Base-by-base conservation (phyloP, 1,140 invertebrate genomes). In the Protaetia brevitarsis region DNA sequence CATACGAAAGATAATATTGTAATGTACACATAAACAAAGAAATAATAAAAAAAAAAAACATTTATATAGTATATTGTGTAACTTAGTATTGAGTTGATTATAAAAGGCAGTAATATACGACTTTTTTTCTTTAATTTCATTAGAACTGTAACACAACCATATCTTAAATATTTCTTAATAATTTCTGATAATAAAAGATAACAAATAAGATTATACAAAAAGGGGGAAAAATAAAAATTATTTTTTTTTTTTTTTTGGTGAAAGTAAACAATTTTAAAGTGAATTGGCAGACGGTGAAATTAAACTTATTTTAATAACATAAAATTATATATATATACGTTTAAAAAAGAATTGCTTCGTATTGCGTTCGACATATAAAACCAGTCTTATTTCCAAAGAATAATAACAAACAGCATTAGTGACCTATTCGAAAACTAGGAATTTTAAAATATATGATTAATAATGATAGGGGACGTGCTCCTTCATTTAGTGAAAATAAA, bases 91-190 rank as follows among this genome's bases (percentile, higher is more conserved):
- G 41, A 51, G 41, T 51, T 51, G 41, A 51, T 51, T 51, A 51
- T 51, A 51, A 51, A 51, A 51, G 19, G 11, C 41, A 19, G 21
- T 23, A 51, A 51, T 51, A 23, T 51, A 51, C 41, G 41, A 51
- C 19, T 23, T 41, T 16, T 51, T 21, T 13, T 21, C 57, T 59
- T 59, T 59, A 59, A 59, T 59, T 59, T n/a, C 29, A n/a, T 51
- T 19, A 51, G 16, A 59, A 59, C 57, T 59, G 57, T 59, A 59
- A 59, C 57, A 59, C 57, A 59, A 59, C 57, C 57, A 59, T 59
- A 59, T 31, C 57, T 29, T 31, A 59, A 59, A 59, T 29, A 59
- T 59, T 59, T 21, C 57, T 56, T 56, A 21, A 16, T 21, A 56
- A 27, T 56, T 56, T 56, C 34, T 51, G 41, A 7, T 51, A 59